A percentile compares a stretch with the other conserved stretches of the same genome.
Conservation (phyloP, 1,140 invertebrate species). For the Cherax quadricarinatus region DNA sequence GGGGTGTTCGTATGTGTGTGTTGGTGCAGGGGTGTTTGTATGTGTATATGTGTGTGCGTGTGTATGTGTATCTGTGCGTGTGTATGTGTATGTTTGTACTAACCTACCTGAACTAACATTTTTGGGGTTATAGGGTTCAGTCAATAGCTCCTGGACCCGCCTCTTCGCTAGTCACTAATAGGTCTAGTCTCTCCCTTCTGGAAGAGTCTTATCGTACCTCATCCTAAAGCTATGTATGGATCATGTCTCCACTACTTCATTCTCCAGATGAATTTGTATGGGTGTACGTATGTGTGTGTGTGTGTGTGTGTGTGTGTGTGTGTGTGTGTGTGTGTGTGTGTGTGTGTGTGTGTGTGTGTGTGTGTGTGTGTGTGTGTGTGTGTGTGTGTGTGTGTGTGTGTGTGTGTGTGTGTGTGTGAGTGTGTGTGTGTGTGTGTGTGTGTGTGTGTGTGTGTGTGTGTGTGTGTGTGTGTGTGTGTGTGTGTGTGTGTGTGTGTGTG, state of each 20-base stretch:
- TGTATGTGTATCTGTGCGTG: too few species aligned
- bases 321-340: conserved; percentile 47
- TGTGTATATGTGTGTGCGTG: too few species aligned
- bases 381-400: conserved; percentile 22
- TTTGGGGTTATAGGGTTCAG: too few species aligned
- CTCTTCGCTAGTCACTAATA: too few species aligned
- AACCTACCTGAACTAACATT: too few species aligned
- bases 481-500: conserved; percentile 4
- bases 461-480: neutral
- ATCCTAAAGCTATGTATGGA: too few species aligned
- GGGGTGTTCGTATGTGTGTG: conserved; percentile 21
- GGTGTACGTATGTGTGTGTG: conserved; percentile 26
- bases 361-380: conserved; percentile 29
- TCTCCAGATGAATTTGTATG: neutral
- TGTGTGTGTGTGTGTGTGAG: neutral
- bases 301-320: conserved; percentile 46
- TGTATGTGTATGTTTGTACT: too few species aligned
- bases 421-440: conserved; percentile 10
- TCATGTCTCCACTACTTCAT: too few species aligned
- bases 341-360: conserved; percentile 27
- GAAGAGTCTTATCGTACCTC: too few species aligned
- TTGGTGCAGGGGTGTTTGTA: too few species aligned
- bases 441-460: conserved; percentile 24
- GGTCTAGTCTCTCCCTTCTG: too few species aligned
- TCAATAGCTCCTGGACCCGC: too few species aligned